Percentiles rank a stretch among this genome's conserved stretches.
These are phyloP conservation scores for Macaria notata DNA, from an alignment of 2,888 invertebrate genomes.

Conservation along the genomic window DNA sequence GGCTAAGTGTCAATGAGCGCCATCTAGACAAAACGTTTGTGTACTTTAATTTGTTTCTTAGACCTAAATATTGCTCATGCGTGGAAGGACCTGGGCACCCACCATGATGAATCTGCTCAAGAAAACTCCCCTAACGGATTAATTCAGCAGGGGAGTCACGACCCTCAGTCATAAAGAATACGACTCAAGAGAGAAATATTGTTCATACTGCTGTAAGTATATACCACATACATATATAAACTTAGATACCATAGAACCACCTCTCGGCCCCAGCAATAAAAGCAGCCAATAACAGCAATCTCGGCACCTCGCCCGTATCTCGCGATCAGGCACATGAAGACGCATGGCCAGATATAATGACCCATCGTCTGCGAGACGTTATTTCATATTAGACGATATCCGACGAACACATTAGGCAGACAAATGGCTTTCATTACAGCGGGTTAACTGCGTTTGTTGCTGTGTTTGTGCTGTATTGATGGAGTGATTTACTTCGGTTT, in stretches of 20 bases:
- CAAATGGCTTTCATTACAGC: slow-evolving; percentile 69
- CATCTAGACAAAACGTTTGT: too few species aligned
- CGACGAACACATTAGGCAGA: slow-evolving; percentile 67
- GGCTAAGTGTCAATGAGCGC: too few species aligned
- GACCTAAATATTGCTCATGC: slow-evolving; percentile 8
- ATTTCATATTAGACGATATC: slow-evolving; percentile 74
- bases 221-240: too few species aligned
- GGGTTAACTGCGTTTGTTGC: slow-evolving; percentile 38
- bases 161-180: too few species aligned
- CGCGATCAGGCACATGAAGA: slow-evolving; percentile 67
- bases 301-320: slow-evolving; percentile 51
- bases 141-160: too few species aligned
- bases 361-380: slow-evolving; percentile 57
- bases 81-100: too few species aligned
- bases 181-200: too few species aligned
- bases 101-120: too few species aligned
- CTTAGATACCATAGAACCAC: slow-evolving; percentile 8
- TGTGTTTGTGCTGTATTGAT: slow-evolving; percentile 8
- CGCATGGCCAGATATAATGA: slow-evolving; percentile 56
- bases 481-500: too few species aligned
- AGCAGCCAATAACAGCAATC: slow-evolving; percentile 23
- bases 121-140: too few species aligned
- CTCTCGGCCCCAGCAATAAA: slow-evolving; percentile 2
- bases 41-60: not conserved
- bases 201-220: too few species aligned